A percentile compares a stretch with the other conserved stretches of the same genome.
Evolutionary conservation across 2,113 vertebrate species (phyloP).

Genomic region (Smithornis capensis): DNA sequence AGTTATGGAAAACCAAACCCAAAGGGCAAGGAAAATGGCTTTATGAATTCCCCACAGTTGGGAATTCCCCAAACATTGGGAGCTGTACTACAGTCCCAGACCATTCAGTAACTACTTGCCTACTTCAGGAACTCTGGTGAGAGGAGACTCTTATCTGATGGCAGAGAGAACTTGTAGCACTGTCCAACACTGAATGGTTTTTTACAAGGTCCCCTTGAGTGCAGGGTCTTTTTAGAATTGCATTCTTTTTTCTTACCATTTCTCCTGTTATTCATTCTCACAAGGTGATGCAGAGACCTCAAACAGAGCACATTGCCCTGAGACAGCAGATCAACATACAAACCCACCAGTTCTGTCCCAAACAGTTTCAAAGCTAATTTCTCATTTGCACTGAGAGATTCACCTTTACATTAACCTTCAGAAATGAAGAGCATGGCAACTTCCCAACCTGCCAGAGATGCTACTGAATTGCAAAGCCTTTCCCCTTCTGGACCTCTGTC

Average conservation of each 20-base stretch:
- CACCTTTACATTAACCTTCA: not conserved
- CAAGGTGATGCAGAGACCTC: not conserved
- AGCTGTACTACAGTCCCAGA: not conserved
- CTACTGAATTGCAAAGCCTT: not conserved
- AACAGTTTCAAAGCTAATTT: not conserved
- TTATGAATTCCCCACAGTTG: not conserved
- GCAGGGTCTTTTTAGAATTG: not conserved
- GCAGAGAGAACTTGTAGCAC: not conserved
- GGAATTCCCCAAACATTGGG: not conserved
- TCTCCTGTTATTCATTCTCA: not conserved
- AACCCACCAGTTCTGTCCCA: not conserved
- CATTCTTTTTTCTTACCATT: not conserved
- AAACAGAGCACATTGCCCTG: not conserved
- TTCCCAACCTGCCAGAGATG: not conserved
- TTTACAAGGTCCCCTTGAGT: not conserved
- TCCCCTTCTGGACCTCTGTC: not conserved
- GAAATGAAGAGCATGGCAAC: not conserved
- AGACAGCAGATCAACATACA: not conserved
- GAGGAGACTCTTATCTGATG: not conserved
- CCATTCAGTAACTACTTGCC: not conserved
- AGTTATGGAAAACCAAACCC: not conserved
- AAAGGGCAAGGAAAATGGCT: not conserved
- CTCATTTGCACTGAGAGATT: not conserved
- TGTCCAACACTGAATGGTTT: not conserved
- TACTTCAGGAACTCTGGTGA: accelerated